phyloP scores from a whole-genome alignment of 2,113 vertebrate species.

The Nycticorax nycticorax region DNA sequence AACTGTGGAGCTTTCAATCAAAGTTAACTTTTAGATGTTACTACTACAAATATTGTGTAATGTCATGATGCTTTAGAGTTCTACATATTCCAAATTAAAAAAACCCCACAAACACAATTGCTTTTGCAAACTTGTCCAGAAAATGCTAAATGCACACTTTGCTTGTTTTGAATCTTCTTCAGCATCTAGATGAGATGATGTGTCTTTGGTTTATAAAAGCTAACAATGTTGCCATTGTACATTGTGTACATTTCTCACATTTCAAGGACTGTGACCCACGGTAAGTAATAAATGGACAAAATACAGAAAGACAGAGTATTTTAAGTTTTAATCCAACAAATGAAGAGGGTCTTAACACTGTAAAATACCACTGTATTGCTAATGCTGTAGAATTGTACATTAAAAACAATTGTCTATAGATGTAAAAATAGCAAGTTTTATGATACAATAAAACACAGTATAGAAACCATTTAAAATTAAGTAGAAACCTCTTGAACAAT shows the following conservation, averaged over 20 bases:
- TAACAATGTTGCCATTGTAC: neutral
- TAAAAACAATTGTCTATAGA: conserved; percentile 74
- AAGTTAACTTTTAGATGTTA: neutral
- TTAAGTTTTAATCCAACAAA: conserved; percentile 72
- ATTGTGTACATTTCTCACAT: neutral
- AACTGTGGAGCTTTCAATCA: neutral
- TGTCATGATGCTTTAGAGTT: neutral
- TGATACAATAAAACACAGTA: conserved; percentile 70
- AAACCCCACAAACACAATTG: neutral
- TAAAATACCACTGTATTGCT: conserved; percentile 45
- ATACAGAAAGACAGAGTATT: conserved; percentile 43
- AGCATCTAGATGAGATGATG: neutral
- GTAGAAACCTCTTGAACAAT: conserved; percentile 62
- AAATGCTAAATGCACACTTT: neutral
- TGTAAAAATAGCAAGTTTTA: conserved; percentile 79
- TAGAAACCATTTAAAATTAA: conserved; percentile 72
- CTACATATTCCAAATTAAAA: neutral
- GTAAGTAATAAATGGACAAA: neutral
- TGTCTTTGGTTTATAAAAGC: neutral
- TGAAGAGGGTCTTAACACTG: conserved; percentile 41
- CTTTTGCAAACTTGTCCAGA: neutral
- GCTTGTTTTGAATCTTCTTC: neutral
- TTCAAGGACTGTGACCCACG: neutral
- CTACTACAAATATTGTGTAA: neutral
- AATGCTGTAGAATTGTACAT: conserved; percentile 65